Evolutionary conservation across 2,888 invertebrate genomes (phyloP).

Genomic region (Desoria tigrina): DNA sequence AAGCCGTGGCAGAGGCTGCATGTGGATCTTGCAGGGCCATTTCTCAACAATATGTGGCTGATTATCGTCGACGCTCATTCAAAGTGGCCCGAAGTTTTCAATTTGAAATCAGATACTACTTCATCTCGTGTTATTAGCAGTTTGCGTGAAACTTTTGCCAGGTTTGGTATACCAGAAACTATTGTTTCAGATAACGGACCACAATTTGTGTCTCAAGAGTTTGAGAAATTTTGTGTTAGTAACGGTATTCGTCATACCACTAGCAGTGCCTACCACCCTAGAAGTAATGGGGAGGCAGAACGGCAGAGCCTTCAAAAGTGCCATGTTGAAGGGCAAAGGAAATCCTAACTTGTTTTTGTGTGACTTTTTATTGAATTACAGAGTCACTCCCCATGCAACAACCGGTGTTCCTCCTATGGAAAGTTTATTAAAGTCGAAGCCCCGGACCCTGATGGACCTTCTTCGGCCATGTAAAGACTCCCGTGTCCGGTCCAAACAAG

Average conservation of each 20-base stretch:
- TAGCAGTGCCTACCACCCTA: constrained; percentile 28
- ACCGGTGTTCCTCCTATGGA: constrained; percentile 19
- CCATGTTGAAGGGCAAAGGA: background rate
- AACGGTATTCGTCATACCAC: constrained; percentile 31
- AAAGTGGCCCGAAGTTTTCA: too few relatives aligned
- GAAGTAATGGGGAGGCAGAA: constrained; percentile 34
- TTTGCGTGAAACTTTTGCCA: constrained; percentile 17
- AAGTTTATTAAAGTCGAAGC: background rate
- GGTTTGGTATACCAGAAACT: constrained; percentile 25
- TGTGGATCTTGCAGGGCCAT: constrained; percentile 25
- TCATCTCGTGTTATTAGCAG: background rate
- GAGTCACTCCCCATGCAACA: constrained; percentile 23
- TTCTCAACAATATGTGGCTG: constrained; percentile 31
- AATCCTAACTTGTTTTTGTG: constrained; percentile 8
- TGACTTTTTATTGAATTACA: constrained; percentile 7
- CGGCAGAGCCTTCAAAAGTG: constrained; percentile 15
- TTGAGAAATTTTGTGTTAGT: constrained; percentile 18
- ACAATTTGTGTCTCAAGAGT: constrained; percentile 29
- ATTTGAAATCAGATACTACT: constrained; percentile 8
- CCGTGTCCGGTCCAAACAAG: too few relatives aligned
- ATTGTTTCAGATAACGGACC: constrained; percentile 26
- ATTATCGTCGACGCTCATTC: too few relatives aligned
- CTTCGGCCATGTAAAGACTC: too few relatives aligned
- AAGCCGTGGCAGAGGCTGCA: constrained; percentile 30
- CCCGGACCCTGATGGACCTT: too few relatives aligned